Conservation (phyloP, 1,140 invertebrate genomes). For the Archivesica marissinica region DNA sequence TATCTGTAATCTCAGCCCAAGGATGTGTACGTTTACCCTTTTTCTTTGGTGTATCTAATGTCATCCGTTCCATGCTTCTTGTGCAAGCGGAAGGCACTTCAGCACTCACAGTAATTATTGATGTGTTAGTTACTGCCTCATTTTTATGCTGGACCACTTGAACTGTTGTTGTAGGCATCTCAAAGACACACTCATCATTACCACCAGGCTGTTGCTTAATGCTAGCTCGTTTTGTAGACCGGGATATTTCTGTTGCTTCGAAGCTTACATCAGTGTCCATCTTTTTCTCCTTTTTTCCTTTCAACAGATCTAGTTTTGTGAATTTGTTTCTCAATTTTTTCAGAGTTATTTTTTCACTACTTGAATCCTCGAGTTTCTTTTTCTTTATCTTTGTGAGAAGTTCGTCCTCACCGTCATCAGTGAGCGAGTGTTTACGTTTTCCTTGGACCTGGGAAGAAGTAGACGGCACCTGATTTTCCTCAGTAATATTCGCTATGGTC, state of each 20-base stretch:
- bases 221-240: neutral
- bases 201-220: too few relatives aligned
- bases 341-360: slow-evolving; percentile 11
- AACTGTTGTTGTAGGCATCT: too few relatives aligned
- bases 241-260: neutral
- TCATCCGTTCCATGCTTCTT: neutral
- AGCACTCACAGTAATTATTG: neutral
- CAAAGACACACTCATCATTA: too few relatives aligned
- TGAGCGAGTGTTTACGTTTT: slow-evolving; percentile 17
- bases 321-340: slow-evolving; percentile 34
- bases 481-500: neutral
- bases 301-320: neutral
- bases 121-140: too few relatives aligned
- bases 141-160: too few relatives aligned
- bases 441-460: neutral
- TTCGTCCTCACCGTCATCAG: neutral
- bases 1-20: neutral
- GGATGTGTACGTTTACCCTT: neutral
- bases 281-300: slow-evolving; percentile 12
- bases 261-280: neutral
- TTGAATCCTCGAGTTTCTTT: neutral
- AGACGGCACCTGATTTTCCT: neutral
- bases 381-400: slow-evolving; percentile 52
- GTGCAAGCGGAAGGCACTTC: neutral
- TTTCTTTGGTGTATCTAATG: neutral